A percentile compares a stretch with the other conserved stretches of the same genome.
These are phyloP conservation scores for Neomorphus geoffroyi DNA, from an alignment of 2,797 vertebrate genomes.

Conservation along the genomic window DNA sequence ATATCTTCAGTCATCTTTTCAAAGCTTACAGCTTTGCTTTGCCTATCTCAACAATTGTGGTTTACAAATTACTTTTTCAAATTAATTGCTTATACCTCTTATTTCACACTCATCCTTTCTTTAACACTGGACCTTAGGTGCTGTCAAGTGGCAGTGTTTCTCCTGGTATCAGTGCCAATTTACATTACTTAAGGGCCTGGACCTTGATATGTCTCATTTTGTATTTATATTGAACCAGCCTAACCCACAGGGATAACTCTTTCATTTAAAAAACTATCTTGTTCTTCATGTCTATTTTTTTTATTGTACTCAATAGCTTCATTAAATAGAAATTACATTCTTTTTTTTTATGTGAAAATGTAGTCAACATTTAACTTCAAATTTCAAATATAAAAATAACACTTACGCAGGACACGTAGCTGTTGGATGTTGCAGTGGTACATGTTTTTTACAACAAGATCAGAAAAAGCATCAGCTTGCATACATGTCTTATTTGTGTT, in stretches of 20 bases:
- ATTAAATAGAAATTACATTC: background rate
- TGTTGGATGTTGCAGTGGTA: background rate
- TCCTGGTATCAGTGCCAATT: background rate
- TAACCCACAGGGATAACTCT: background rate
- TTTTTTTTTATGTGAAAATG: background rate
- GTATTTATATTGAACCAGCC: background rate
- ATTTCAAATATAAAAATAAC: background rate
- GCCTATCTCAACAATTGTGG: background rate
- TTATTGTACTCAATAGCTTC: background rate
- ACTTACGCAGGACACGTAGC: background rate
- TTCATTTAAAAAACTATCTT: conserved; percentile 11
- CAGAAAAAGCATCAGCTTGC: background rate
- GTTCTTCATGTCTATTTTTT: background rate
- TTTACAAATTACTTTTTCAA: background rate
- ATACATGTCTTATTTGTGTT: background rate
- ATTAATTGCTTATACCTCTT: background rate
- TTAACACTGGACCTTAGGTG: background rate
- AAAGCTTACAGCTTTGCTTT: background rate
- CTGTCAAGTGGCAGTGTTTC: background rate
- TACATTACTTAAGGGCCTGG: background rate
- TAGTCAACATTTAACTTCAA: background rate
- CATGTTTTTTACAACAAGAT: background rate
- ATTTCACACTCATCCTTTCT: background rate
- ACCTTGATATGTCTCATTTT: background rate
- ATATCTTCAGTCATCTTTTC: background rate